Evolutionary conservation across 2,888 invertebrate species (phyloP).

Genomic region (Eulithis prunata): DNA sequence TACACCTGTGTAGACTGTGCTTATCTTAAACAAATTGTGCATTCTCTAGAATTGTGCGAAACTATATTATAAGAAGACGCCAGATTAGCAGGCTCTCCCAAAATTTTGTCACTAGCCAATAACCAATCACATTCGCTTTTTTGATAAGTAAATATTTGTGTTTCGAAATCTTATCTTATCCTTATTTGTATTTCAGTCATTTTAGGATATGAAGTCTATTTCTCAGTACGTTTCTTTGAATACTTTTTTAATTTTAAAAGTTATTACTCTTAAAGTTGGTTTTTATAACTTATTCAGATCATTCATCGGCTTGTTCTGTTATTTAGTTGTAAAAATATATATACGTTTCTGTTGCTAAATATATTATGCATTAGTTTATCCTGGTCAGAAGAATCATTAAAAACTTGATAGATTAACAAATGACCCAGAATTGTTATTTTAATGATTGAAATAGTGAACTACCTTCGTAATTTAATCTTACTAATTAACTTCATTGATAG

Average conservation of each 20-base stretch:
- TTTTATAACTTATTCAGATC: too few relatives aligned
- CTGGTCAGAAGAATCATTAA: neutral
- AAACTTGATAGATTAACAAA: neutral
- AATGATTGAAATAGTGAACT: too few relatives aligned
- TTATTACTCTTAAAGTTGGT: neutral
- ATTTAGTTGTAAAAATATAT: neutral
- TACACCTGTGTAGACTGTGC: conserved; percentile 5
- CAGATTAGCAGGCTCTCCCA: neutral
- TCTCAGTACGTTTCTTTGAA: too few relatives aligned
- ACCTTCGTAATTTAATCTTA: neutral
- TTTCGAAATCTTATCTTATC: conserved; percentile 1
- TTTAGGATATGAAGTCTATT: neutral
- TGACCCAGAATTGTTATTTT: neutral
- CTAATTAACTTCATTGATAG: neutral
- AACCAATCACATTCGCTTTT: neutral
- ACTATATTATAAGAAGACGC: neutral
- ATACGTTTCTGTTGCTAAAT: neutral
- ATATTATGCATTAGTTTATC: neutral
- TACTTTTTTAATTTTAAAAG: neutral
- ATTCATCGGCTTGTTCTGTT: too few relatives aligned
- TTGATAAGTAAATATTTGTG: neutral
- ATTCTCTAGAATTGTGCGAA: neutral
- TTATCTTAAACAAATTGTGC: neutral
- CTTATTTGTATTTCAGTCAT: neutral
- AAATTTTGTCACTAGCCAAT: neutral